Conservation (phyloP, 2,888 invertebrate genomes). For the Polyommatus icarus region DNA sequence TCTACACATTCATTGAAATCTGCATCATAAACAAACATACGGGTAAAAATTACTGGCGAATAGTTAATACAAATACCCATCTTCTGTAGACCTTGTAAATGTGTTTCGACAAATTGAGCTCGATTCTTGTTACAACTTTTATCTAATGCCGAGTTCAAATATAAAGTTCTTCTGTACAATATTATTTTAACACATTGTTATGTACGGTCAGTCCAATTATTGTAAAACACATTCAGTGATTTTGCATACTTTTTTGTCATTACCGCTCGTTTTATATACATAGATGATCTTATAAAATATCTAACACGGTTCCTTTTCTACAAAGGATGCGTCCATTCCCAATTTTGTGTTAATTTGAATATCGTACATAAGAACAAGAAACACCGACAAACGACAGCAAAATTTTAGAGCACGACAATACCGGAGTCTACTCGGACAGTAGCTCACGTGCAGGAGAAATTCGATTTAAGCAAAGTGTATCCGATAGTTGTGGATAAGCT, state of each 20-base stretch:
- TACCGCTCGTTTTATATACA: not conserved
- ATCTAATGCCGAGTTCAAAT: not conserved
- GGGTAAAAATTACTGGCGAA: not conserved
- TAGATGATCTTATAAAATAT: slow-evolving; percentile 7
- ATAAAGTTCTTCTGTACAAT: not conserved
- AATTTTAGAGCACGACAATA: slow-evolving; percentile 26
- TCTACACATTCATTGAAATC: not conserved
- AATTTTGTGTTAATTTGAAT: not conserved
- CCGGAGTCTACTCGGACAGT: slow-evolving; percentile 16
- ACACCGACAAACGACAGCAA: not conserved
- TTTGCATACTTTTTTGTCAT: not conserved
- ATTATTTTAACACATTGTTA: not conserved
- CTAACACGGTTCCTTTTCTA: not conserved
- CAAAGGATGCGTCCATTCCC: not conserved
- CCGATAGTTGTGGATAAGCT: slow-evolving; percentile 65
- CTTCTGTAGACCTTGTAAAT: not conserved
- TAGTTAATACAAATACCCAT: not conserved
- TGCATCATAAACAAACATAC: not conserved
- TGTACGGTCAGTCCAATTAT: not conserved
- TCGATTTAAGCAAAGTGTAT: slow-evolving; percentile 72
- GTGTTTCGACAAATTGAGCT: not conserved
- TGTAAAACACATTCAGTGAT: not conserved
- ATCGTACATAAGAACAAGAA: not conserved
- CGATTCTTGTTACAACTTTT: not conserved
- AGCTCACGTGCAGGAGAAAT: slow-evolving; percentile 45